Evolutionary conservation across 1,140 invertebrate species (phyloP).

Genomic region (Lepidurus apus): DNA sequence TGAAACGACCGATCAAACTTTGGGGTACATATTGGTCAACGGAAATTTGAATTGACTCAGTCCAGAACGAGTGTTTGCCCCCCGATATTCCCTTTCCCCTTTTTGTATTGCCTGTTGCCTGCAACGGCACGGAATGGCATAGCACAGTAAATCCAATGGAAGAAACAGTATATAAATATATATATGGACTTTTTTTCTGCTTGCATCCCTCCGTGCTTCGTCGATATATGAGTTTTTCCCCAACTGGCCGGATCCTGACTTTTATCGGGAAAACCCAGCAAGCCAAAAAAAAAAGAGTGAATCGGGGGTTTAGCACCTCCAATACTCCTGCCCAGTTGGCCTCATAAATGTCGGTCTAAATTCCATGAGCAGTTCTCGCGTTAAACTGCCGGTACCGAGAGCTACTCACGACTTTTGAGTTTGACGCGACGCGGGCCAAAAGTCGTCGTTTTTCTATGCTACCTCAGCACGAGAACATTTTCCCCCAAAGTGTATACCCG

Average conservation of each 20-base stretch:
- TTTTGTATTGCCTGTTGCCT: not conserved
- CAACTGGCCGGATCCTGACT: not conserved
- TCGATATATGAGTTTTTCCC: not conserved
- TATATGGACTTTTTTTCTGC: not conserved
- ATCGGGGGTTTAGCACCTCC: not conserved
- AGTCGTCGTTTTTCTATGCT: too few species aligned
- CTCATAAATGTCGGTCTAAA: not conserved
- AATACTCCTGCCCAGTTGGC: not conserved
- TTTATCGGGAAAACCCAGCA: not conserved
- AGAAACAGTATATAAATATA: not conserved
- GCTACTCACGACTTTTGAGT: not conserved
- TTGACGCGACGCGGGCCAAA: too few species aligned
- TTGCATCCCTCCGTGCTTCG: not conserved
- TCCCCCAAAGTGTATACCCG: not conserved
- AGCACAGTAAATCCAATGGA: too few species aligned
- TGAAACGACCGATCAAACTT: not conserved
- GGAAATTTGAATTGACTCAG: slow-evolving; percentile 8
- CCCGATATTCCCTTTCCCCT: not conserved
- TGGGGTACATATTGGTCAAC: slow-evolving; percentile 3
- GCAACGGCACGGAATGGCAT: not conserved
- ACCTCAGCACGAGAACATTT: not conserved
- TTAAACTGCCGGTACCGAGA: not conserved
- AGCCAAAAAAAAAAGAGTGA: not conserved
- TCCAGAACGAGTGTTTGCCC: not conserved
- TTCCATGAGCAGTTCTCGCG: not conserved